These are phyloP conservation scores for Hoplias malabaricus DNA, from an alignment of 2,113 vertebrate species.

Conservation along the genomic window DNA sequence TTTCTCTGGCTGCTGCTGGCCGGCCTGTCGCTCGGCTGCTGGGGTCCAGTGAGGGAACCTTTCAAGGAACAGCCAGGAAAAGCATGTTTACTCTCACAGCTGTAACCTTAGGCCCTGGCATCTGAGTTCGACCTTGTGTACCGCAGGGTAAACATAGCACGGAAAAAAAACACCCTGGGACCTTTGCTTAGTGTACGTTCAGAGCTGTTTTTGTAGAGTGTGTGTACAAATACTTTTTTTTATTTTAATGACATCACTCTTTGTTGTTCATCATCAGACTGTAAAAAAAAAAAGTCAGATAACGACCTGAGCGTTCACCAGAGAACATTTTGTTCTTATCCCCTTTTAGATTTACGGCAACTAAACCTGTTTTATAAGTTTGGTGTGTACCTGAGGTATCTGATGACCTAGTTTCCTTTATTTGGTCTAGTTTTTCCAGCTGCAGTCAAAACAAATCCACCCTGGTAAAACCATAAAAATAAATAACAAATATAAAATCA, in stretches of 20 bases:
- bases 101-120: neutral
- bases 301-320: neutral
- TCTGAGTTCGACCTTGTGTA: conserved; percentile 24
- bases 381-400: conserved; percentile 1
- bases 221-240: neutral
- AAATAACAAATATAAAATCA: too few relatives aligned
- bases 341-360: neutral
- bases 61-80: conserved; percentile 37
- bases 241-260: neutral
- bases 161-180: neutral
- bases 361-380: neutral
- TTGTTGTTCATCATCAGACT: neutral
- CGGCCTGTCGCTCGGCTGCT: conserved; percentile 1
- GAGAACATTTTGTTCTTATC: neutral
- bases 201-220: neutral
- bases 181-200: neutral
- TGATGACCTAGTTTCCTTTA: neutral
- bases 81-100: conserved; percentile 38
- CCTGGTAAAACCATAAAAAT: neutral
- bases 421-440: neutral
- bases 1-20: conserved; percentile 46
- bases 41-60: conserved; percentile 7
- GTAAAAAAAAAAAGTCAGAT: neutral
- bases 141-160: conserved; percentile 8
- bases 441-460: neutral